These are phyloP conservation scores for Marasmarcha lunaedactyla DNA, from an alignment of 2,888 invertebrate species.

Conservation along the genomic window DNA sequence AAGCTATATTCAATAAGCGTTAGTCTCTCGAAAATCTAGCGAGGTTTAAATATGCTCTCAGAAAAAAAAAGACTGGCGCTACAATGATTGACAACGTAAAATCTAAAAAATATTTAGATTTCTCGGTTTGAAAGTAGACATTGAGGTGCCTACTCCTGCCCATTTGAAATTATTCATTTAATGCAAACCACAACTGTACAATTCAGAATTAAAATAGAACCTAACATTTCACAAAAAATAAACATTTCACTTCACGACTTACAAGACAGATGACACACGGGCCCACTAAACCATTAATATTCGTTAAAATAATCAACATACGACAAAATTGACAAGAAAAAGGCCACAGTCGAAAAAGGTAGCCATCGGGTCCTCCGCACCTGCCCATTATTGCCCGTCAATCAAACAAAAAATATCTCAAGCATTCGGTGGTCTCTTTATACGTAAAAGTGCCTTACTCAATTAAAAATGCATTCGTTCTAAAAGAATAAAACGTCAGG, in stretches of 20 bases:
- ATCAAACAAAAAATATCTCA: conserved; percentile 64
- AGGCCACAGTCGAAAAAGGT: conserved; percentile 48
- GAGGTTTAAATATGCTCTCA: too few species aligned
- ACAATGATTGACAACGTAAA: too few species aligned
- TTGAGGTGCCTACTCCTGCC: too few species aligned
- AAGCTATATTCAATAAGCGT: too few species aligned
- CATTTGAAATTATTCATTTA: too few species aligned
- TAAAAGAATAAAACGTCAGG: conserved; percentile 55
- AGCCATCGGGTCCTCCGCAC: conserved; percentile 62
- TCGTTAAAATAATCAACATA: conserved; percentile 36
- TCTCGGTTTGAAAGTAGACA: too few species aligned
- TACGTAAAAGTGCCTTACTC: conserved; percentile 68
- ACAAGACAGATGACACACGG: conserved; percentile 15
- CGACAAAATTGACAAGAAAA: conserved; percentile 39
- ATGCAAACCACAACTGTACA: too few species aligned
- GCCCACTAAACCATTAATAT: conserved; percentile 33
- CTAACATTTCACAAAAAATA: conserved; percentile 12
- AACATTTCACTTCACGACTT: conserved; percentile 14
- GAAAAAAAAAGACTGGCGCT: too few species aligned
- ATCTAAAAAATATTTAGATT: too few species aligned
- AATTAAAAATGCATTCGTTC: conserved; percentile 71
- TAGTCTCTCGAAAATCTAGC: too few species aligned
- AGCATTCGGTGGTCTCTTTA: conserved; percentile 64
- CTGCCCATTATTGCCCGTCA: conserved; percentile 69
- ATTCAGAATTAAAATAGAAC: too few species aligned